Percentiles rank a stretch among this genome's conserved stretches.
Conservation (phyloP, 2,113 vertebrate genomes). For the Polypterus senegalus region DNA sequence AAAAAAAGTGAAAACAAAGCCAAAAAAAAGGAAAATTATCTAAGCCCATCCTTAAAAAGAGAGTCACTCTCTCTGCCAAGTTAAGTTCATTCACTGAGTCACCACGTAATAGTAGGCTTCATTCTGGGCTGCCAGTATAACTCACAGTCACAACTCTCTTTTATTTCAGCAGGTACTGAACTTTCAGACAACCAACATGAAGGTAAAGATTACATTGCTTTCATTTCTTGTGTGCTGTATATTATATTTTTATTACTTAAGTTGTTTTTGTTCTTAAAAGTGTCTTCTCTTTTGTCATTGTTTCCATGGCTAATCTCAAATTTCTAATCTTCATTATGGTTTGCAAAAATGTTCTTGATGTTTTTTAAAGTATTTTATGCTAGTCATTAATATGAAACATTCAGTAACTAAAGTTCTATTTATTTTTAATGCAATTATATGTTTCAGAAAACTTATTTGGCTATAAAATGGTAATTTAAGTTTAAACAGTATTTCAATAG, state of each 20-base stretch:
- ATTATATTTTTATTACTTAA: conserved; percentile 1
- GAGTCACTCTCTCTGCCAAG: conserved; percentile 24
- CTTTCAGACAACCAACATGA: conserved; percentile 23
- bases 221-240: conserved; percentile 3
- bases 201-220: conserved; percentile 22
- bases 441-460: too few species aligned
- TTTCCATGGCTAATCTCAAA: background rate
- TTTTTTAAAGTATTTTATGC: too few species aligned
- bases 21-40: background rate
- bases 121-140: conserved; percentile 17
- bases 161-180: conserved; percentile 24
- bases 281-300: background rate
- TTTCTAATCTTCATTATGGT: too few species aligned
- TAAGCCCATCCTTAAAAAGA: background rate
- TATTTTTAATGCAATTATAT: too few species aligned
- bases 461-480: too few species aligned
- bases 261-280: conserved; percentile 9
- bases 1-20: too few species aligned
- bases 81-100: conserved; percentile 31
- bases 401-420: too few species aligned
- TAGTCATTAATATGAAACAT: too few species aligned
- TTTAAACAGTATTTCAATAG: too few species aligned
- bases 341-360: too few species aligned
- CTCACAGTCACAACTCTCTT: conserved; percentile 17
- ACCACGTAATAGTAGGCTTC: conserved; percentile 35